A percentile compares a stretch with the other conserved stretches of the same genome.
Conservation (phyloP, 2,888 invertebrate genomes). For the Amphiduros pacificus region DNA sequence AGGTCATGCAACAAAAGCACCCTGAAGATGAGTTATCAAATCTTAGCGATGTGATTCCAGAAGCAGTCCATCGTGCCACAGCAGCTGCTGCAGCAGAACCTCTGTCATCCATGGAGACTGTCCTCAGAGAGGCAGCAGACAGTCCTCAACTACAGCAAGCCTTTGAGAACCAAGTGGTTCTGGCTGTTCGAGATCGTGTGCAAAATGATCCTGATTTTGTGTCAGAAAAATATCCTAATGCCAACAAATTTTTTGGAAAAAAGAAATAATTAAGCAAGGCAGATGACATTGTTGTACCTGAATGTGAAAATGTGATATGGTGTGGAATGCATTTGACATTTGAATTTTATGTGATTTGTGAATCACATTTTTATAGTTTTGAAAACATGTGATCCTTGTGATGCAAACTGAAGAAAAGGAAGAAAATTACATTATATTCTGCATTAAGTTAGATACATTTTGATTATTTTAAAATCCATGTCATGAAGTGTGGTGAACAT, state of each 20-base stretch:
- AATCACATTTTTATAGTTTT: too few relatives aligned
- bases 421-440: too few relatives aligned
- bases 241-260: slow-evolving; percentile 46
- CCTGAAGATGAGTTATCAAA: slow-evolving; percentile 38
- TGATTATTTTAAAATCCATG: too few relatives aligned
- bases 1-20: slow-evolving; percentile 20
- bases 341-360: too few relatives aligned
- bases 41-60: slow-evolving; percentile 46
- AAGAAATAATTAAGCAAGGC: too few relatives aligned
- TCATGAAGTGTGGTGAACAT: too few relatives aligned
- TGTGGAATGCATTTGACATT: too few relatives aligned
- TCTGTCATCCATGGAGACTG: slow-evolving; percentile 60
- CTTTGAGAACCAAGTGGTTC: slow-evolving; percentile 63
- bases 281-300: too few relatives aligned
- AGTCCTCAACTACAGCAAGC: slow-evolving; percentile 64
- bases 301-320: too few relatives aligned
- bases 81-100: slow-evolving; percentile 63
- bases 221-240: slow-evolving; percentile 54
- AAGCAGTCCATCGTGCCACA: slow-evolving; percentile 62
- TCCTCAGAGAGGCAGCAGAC: slow-evolving; percentile 63
- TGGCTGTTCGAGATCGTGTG: slow-evolving; percentile 62
- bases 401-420: too few relatives aligned
- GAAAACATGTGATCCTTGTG: too few relatives aligned
- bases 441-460: too few relatives aligned
- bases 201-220: slow-evolving; percentile 60